Percentiles rank a stretch among this genome's conserved stretches.
Evolutionary conservation across 2,113 vertebrate species (phyloP).

Genomic region (Taurulus bubalis): DNA sequence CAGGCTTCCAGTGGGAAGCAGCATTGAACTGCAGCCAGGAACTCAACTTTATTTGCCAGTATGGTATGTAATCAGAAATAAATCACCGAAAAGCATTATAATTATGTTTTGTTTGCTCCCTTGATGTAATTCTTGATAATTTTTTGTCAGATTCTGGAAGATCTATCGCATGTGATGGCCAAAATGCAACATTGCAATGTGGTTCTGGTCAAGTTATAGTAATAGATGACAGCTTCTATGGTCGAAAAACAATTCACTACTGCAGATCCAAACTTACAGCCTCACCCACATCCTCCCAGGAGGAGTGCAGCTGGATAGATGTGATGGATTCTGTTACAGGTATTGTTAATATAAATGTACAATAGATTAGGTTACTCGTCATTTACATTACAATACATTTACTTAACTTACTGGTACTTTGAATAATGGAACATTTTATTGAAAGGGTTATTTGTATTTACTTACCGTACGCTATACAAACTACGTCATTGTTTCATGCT

Average conservation of each 20-base stretch:
- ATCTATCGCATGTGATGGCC: conserved; percentile 87
- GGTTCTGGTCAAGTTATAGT: conserved; percentile 91
- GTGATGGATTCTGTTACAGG: conserved; percentile 88
- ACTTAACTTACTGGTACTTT: not conserved
- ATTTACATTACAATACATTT: conserved; percentile 1
- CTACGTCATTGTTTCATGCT: conserved; percentile 1
- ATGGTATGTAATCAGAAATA: conserved; percentile 81
- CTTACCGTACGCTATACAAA: not conserved
- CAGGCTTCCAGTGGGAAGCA: conserved; percentile 87
- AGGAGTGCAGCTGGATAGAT: conserved; percentile 89
- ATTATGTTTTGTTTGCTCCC: not conserved
- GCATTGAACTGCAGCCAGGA: conserved; percentile 88
- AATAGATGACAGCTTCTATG: conserved; percentile 89
- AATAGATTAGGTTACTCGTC: not conserved
- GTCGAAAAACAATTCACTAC: conserved; percentile 88
- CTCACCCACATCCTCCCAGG: conserved; percentile 64
- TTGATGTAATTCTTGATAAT: not conserved
- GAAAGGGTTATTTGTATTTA: conserved; percentile 11
- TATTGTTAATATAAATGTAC: conserved; percentile 63
- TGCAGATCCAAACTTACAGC: conserved; percentile 73
- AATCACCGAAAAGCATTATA: not conserved
- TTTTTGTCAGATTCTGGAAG: conserved; percentile 81
- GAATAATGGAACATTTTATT: not conserved
- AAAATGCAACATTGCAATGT: conserved; percentile 89
- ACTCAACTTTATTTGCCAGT: conserved; percentile 91